Base-by-base conservation (phyloP, 1,140 invertebrate species). In the Polypedilum vanderplanki region DNA sequence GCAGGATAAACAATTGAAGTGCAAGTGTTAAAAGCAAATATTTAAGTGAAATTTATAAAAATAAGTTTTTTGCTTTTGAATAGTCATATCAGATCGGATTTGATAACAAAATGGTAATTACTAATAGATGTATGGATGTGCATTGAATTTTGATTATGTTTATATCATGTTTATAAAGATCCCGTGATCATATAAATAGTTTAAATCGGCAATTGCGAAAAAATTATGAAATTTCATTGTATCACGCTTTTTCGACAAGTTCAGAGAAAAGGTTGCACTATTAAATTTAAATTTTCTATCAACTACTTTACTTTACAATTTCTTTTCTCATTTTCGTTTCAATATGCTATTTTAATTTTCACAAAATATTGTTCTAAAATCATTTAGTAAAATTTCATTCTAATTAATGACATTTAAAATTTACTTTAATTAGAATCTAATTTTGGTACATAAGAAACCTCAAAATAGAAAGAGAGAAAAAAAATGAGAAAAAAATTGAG, bases 401-500 rank as follows among this genome's bases (percentile, higher is more conserved):
- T 46, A 46, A 2, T 46, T 46, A 46, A 46, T 7, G n/a, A 46
- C 9, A 46, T 46, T 46, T 46, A 46, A 46, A 8, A n/a, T n/a
- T n/a, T n/a, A n/a, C n/a, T 33, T 33, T 33, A 33, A 33, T 33
- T 33, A 33, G 1, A n/a, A 5, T 33, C 24, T 33, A 5, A 33
- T 33, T 33, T 70, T 70, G 65, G 18, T 17, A 70, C 65, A 33
- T 33, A 33, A 33, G 24, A 15, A 15, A 57, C 46, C 0, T 70
- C 17, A 10, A 70, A 70, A 20, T 18, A 70, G n/a, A 70, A 70
- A 70, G 18, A 18, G 65, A 70, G 18, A 15, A 15, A 70, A 65
- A 65, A 65, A n/a, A 12, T 65, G 64, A 67, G 64, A 67, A 67
- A 67, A 67, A 70, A 70, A 70, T 20, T 70, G 65, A 20, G 20